phyloP scores from a whole-genome alignment of 1,140 invertebrate species.

The Polypedilum pembai region DNA sequence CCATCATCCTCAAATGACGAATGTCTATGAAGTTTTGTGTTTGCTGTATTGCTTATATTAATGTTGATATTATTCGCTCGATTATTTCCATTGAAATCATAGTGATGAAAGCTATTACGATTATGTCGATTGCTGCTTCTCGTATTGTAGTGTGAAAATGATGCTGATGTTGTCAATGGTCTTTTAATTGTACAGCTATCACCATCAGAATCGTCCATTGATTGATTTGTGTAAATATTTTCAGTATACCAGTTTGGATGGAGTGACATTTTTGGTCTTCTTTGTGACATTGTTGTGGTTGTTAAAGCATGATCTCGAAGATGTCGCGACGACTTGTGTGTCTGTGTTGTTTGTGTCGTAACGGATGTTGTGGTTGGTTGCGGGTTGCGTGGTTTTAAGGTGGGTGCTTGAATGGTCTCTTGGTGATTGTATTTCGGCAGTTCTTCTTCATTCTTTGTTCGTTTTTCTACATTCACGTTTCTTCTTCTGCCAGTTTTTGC shows the following conservation, averaged over 20 bases:
- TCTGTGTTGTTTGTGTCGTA: slow-evolving; percentile 34
- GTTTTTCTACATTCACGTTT: slow-evolving; percentile 38
- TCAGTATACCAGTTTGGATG: slow-evolving; percentile 44
- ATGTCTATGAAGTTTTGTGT: background rate
- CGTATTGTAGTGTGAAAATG: slow-evolving; percentile 29
- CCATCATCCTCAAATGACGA: slow-evolving; percentile 38
- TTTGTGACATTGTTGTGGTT: slow-evolving; percentile 28
- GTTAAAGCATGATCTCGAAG: background rate
- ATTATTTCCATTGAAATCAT: slow-evolving; percentile 27
- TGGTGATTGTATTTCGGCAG: slow-evolving; percentile 38
- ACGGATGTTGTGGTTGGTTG: slow-evolving; percentile 35
- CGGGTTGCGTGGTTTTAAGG: slow-evolving; percentile 44
- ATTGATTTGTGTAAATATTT: slow-evolving; percentile 46
- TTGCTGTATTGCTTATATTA: background rate
- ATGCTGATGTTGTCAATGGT: slow-evolving; percentile 36
- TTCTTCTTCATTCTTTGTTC: background rate
- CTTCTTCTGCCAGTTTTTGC: slow-evolving; percentile 29
- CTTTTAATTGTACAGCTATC: slow-evolving; percentile 39
- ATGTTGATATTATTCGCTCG: slow-evolving; percentile 21
- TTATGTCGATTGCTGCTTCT: slow-evolving; percentile 14
- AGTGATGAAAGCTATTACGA: slow-evolving; percentile 7
- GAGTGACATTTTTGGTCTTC: slow-evolving; percentile 35
- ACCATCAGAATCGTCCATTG: slow-evolving; percentile 41
- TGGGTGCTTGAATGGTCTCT: slow-evolving; percentile 46
- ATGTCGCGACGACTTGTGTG: slow-evolving; percentile 32